These are phyloP conservation scores for Apogon talboti DNA, from an alignment of 2,797 vertebrate species.

Conservation along the genomic window DNA sequence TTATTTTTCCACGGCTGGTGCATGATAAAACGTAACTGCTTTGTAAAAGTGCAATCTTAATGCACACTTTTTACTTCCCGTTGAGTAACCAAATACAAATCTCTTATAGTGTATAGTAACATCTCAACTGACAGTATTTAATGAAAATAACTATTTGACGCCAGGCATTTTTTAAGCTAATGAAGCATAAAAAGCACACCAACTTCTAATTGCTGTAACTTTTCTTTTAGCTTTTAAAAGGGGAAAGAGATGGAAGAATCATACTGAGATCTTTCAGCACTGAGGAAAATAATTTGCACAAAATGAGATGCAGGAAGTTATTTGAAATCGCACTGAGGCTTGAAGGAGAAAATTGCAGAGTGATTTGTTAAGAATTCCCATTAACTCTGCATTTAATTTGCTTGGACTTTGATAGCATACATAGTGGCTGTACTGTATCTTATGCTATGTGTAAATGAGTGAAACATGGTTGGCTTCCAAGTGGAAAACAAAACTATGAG, in stretches of 20 bases:
- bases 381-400: conserved; percentile 62
- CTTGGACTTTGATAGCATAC: conserved; percentile 50
- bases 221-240: conserved; percentile 28
- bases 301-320: conserved; percentile 57
- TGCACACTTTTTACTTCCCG: neutral
- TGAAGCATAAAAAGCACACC: conserved; percentile 26
- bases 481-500: conserved; percentile 1
- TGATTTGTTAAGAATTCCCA: conserved; percentile 64
- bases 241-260: conserved; percentile 37
- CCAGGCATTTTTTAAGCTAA: conserved; percentile 14
- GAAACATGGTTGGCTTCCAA: conserved; percentile 6
- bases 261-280: conserved; percentile 44
- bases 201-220: conserved; percentile 44
- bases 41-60: conserved; percentile 2
- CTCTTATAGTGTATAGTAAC: conserved; percentile 11
- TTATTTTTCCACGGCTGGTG: conserved; percentile 3
- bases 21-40: conserved; percentile 7
- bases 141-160: conserved; percentile 26
- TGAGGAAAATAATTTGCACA: conserved; percentile 55
- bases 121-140: conserved; percentile 25
- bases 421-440: conserved; percentile 21
- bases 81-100: conserved; percentile 13
- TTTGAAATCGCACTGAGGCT: conserved; percentile 63
- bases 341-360: conserved; percentile 60
- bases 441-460: conserved; percentile 27